A percentile compares a stretch with the other conserved stretches of the same genome.
These are phyloP conservation scores for Holcopasites calliopsidis DNA, from an alignment of 1,140 invertebrate genomes.

Conservation along the genomic window DNA sequence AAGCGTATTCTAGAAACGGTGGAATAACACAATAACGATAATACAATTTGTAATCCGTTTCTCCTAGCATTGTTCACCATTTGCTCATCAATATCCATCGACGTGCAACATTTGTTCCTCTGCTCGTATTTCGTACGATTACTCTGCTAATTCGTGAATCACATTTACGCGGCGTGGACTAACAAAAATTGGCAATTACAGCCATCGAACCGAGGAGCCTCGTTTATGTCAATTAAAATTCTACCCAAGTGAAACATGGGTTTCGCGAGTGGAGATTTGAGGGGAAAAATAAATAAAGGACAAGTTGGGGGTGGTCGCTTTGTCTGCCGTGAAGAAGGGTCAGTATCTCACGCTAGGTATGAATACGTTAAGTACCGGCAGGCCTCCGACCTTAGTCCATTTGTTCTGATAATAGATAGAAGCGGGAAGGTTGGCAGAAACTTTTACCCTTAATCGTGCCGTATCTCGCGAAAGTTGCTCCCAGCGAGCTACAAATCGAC, in stretches of 20 bases:
- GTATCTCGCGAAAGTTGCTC: slow-evolving; percentile 56
- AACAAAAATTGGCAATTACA: too few relatives aligned
- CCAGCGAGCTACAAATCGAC: slow-evolving; percentile 58
- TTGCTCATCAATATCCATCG: background rate
- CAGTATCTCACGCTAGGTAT: too few relatives aligned
- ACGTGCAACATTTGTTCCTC: background rate
- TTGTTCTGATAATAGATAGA: too few relatives aligned
- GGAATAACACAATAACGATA: background rate
- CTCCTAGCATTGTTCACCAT: background rate
- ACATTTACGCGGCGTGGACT: too few relatives aligned
- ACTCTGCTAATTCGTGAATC: too few relatives aligned
- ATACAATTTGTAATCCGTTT: background rate
- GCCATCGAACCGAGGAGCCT: too few relatives aligned
- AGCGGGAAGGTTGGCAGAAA: slow-evolving; percentile 41
- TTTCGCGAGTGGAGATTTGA: background rate
- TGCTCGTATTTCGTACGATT: too few relatives aligned
- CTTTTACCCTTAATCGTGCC: slow-evolving; percentile 57
- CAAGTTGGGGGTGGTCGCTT: background rate
- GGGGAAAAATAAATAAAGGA: background rate
- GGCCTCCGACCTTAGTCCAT: too few relatives aligned
- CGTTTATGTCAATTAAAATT: too few relatives aligned
- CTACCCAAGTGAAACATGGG: background rate
- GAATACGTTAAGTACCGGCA: too few relatives aligned
- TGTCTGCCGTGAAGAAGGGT: too few relatives aligned
- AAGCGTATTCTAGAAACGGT: background rate